phyloP scores from a whole-genome alignment of 2,888 invertebrate species.

The Lottia gigantea region DNA sequence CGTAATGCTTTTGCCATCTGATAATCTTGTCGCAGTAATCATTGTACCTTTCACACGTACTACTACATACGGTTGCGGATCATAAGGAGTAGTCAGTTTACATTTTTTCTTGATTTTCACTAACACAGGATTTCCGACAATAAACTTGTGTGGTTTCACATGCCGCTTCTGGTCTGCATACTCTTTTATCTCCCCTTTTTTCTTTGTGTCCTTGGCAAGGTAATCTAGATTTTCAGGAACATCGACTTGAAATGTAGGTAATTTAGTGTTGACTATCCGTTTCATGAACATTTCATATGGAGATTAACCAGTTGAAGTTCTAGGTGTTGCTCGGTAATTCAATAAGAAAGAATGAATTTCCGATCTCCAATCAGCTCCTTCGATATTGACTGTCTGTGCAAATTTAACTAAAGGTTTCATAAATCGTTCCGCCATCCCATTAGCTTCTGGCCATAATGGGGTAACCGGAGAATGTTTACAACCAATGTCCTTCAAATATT shows the following conservation, averaged over 20 bases:
- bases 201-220: no score
- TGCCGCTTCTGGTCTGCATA: slow-evolving; percentile 20
- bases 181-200: slow-evolving; percentile 22
- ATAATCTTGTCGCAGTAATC: slow-evolving; percentile 20
- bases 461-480: slow-evolving; percentile 36
- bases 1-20: slow-evolving; percentile 21
- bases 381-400: neutral
- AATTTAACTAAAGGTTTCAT: slow-evolving; percentile 29
- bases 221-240: neutral
- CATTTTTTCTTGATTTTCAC: slow-evolving; percentile 14
- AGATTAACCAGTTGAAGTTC: no score
- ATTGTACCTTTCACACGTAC: slow-evolving; percentile 21
- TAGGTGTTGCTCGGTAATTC: neutral
- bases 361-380: neutral
- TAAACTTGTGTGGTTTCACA: neutral
- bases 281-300: no score
- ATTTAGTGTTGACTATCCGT: no score
- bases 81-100: slow-evolving; percentile 24
- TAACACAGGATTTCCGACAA: slow-evolving; percentile 19
- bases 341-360: neutral
- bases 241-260: neutral
- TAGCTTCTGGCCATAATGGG: slow-evolving; percentile 39
- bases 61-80: slow-evolving; percentile 22
- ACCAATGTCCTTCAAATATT: slow-evolving; percentile 13
- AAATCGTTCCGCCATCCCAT: slow-evolving; percentile 36